Conservation (phyloP, 1,140 invertebrate genomes). For the Ceratina calcarata region DNA sequence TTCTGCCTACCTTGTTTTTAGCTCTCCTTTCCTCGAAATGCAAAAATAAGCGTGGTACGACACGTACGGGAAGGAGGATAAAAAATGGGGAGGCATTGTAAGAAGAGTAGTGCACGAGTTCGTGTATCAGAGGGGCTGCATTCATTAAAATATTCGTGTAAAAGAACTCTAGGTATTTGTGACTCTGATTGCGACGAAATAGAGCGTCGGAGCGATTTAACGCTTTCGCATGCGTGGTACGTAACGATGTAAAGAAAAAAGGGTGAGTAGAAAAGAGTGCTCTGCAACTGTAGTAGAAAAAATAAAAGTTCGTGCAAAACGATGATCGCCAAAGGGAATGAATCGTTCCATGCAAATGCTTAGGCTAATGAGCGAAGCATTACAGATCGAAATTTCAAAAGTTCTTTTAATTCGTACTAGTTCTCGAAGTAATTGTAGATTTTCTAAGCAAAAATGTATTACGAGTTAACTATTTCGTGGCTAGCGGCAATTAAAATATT, state of each 20-base stretch:
- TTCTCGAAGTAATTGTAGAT: background rate
- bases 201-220: constrained; percentile 30
- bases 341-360: background rate
- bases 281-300: background rate
- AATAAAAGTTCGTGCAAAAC: background rate
- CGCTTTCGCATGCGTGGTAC: background rate
- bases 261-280: background rate
- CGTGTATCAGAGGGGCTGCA: constrained; percentile 17
- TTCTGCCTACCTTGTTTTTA: background rate
- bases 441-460: no score
- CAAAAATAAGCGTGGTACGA: constrained; percentile 26
- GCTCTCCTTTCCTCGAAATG: constrained; percentile 2
- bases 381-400: background rate
- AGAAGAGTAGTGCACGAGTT: background rate
- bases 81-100: constrained; percentile 27
- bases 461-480: background rate
- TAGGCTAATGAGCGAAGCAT: background rate
- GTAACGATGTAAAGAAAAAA: background rate
- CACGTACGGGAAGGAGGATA: background rate
- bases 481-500: background rate
- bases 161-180: constrained; percentile 25
- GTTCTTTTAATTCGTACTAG: background rate
- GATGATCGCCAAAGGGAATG: background rate
- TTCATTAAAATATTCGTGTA: constrained; percentile 41
- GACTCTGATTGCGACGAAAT: constrained; percentile 22